Percentiles rank a stretch among this genome's conserved stretches.
Evolutionary conservation across 2,797 vertebrate genomes (phyloP).

Genomic region (Trachurus trachurus): DNA sequence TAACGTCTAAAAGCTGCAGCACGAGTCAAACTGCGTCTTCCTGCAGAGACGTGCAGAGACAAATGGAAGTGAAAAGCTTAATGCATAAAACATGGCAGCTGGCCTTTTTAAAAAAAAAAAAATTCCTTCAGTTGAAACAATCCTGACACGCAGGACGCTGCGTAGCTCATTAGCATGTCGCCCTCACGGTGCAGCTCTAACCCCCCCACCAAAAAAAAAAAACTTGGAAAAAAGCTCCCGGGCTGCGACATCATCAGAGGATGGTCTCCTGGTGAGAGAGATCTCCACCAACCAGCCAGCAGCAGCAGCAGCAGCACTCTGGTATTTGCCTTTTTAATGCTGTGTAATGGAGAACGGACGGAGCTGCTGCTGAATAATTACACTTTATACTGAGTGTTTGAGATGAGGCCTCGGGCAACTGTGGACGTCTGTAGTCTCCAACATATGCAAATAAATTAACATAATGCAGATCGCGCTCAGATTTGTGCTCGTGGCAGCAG

Average conservation of each 20-base stretch:
- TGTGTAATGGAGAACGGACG: constrained; percentile 28
- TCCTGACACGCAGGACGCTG: constrained; percentile 57
- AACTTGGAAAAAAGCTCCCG: constrained; percentile 52
- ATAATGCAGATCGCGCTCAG: constrained; percentile 53
- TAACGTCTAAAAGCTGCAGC: constrained; percentile 46
- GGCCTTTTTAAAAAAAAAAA: constrained; percentile 5
- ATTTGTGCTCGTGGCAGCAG: constrained; percentile 53
- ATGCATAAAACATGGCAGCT: constrained; percentile 78
- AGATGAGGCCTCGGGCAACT: constrained; percentile 58
- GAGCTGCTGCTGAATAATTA: constrained; percentile 66
- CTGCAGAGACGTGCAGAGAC: background rate
- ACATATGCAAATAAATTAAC: constrained; percentile 79
- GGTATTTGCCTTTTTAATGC: constrained; percentile 69
- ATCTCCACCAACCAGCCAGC: background rate
- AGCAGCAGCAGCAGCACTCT: background rate
- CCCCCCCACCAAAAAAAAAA: constrained; percentile 13
- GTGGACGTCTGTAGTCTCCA: constrained; percentile 56
- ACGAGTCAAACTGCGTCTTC: constrained; percentile 39
- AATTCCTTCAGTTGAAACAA: constrained; percentile 47
- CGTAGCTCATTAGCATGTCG: constrained; percentile 55
- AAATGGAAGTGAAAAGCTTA: constrained; percentile 52
- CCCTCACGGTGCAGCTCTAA: constrained; percentile 59
- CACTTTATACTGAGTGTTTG: constrained; percentile 54
- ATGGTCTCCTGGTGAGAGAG: constrained; percentile 44
- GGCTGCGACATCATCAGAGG: constrained; percentile 49